Evolutionary conservation across 2,797 vertebrate genomes (phyloP).

Genomic region (Rhinichthys osculus): DNA sequence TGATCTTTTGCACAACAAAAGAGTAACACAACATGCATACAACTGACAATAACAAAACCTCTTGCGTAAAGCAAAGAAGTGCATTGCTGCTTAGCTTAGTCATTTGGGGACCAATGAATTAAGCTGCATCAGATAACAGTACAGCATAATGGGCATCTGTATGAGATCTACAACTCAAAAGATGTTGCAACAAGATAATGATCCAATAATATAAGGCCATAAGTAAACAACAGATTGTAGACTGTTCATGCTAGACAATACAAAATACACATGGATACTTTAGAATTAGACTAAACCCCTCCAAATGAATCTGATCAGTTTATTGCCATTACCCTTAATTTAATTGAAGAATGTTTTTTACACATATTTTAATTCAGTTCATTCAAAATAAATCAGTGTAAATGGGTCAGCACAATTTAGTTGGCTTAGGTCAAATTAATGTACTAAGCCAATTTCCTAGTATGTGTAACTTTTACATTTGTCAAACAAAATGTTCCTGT

Average conservation of each 20-base stretch:
- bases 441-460: background rate
- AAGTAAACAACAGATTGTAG: background rate
- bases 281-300: background rate
- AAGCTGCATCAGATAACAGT: background rate
- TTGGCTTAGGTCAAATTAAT: background rate
- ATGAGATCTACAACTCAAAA: background rate
- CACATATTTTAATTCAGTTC: background rate
- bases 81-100: background rate
- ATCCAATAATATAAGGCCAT: background rate
- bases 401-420: background rate
- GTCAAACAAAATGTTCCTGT: background rate
- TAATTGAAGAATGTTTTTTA: background rate
- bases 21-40: slow-evolving; percentile 3
- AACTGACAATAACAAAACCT: background rate
- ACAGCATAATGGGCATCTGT: background rate
- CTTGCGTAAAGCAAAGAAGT: background rate
- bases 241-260: background rate
- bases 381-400: background rate
- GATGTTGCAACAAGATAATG: background rate
- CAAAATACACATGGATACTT: background rate
- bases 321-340: background rate
- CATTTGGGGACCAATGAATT: background rate
- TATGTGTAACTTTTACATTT: background rate
- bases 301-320: background rate
- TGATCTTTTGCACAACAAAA: slow-evolving; percentile 18